A percentile compares a stretch with the other conserved stretches of the same genome.
Evolutionary conservation across 2,113 vertebrate genomes (phyloP).

Genomic region (Edolisoma coerulescens): DNA sequence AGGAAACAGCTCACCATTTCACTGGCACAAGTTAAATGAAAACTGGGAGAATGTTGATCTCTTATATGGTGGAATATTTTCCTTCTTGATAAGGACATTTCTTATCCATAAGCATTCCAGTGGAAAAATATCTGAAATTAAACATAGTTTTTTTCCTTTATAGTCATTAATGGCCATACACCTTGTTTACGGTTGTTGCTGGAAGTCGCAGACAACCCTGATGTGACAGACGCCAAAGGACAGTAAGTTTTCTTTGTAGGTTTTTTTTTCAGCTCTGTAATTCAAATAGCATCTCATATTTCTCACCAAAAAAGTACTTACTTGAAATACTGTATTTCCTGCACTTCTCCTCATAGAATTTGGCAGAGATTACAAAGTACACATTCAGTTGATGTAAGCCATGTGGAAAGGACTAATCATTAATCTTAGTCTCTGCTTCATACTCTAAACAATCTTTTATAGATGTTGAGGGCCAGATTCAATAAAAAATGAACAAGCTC

Average conservation of each 20-base stretch:
- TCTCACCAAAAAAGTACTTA: neutral
- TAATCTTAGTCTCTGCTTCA: neutral
- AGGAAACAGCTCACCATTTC: neutral
- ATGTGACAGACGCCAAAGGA: constrained; percentile 90
- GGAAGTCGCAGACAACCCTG: constrained; percentile 84
- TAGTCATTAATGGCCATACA: constrained; percentile 95
- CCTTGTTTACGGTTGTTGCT: constrained; percentile 89
- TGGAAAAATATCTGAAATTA: neutral
- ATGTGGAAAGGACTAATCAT: neutral
- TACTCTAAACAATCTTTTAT: neutral
- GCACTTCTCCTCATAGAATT: neutral
- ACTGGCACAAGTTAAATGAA: neutral
- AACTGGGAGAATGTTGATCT: neutral
- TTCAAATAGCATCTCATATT: neutral
- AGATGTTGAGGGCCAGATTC: neutral
- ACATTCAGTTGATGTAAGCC: neutral
- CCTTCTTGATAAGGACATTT: neutral
- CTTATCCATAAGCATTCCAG: neutral
- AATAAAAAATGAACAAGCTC: neutral
- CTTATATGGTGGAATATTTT: neutral
- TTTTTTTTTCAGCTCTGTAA: neutral
- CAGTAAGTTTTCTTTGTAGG: constrained; percentile 81
- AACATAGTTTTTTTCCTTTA: neutral
- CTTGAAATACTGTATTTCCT: neutral
- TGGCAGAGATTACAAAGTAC: constrained; percentile 1